Conservation (phyloP, 2,888 invertebrate species). For the Myopa testacea region DNA sequence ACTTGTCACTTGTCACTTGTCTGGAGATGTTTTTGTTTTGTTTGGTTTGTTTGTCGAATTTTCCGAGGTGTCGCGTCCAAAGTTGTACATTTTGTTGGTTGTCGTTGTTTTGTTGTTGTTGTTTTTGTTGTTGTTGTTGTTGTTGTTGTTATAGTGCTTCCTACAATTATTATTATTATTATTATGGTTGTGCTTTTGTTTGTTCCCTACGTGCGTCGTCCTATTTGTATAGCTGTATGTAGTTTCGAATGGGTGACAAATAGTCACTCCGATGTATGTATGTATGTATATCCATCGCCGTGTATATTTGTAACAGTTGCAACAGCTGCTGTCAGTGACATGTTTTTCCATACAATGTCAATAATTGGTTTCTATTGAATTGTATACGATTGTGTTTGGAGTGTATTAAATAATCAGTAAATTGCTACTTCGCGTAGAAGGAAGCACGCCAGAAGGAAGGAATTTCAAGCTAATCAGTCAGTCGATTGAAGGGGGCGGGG, state of each 20-base stretch:
- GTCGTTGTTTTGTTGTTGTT: neutral
- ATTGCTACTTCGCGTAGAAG: conserved; percentile 10
- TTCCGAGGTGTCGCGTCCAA: conserved; percentile 40
- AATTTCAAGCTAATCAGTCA: no score
- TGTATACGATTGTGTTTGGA: conserved; percentile 5
- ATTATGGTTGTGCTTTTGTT: conserved; percentile 31
- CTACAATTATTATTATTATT: conserved; percentile 8
- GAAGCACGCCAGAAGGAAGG: neutral
- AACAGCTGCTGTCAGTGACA: conserved; percentile 27
- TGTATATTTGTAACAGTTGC: conserved; percentile 6
- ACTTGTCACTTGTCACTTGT: conserved; percentile 2
- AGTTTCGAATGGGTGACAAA: conserved; percentile 24
- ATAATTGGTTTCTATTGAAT: conserved; percentile 27
- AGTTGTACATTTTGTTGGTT: conserved; percentile 37
- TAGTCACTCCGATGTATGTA: conserved; percentile 13
- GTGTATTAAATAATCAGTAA: conserved; percentile 27
- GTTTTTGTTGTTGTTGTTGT: neutral
- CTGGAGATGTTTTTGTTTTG: neutral
- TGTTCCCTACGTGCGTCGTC: neutral
- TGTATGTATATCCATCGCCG: neutral
- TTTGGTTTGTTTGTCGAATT: conserved; percentile 8
- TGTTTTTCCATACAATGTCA: conserved; percentile 15
- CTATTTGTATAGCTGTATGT: conserved; percentile 14
- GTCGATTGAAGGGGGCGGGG: neutral
- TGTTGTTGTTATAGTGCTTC: conserved; percentile 7